Percentiles rank a stretch among this genome's conserved stretches.
Conservation (phyloP, 2,797 vertebrate species). For the Odontamblyopus rebecca region DNA sequence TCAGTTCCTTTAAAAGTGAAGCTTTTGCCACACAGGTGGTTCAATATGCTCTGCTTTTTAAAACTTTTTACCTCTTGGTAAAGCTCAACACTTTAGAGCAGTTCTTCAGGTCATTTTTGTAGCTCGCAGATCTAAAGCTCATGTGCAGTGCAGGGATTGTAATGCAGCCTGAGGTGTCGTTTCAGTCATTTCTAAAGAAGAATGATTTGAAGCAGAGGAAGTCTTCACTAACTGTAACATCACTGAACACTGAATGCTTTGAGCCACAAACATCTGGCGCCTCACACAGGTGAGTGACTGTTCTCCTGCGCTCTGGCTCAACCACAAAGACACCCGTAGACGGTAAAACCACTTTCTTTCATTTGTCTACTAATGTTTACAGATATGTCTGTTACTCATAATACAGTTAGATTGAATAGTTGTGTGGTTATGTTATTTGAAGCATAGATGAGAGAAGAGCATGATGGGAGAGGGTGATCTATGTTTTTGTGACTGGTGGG, state of each 20-base stretch:
- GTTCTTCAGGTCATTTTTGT: background rate
- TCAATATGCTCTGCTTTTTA: background rate
- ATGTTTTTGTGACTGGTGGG: slow-evolving; percentile 9
- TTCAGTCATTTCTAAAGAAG: slow-evolving; percentile 44
- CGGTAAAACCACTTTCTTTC: slow-evolving; percentile 14
- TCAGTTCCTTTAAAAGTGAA: background rate
- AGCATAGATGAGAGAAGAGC: background rate
- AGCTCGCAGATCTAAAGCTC: background rate
- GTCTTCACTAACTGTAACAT: slow-evolving; percentile 36
- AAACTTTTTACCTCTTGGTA: background rate
- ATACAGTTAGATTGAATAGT: background rate
- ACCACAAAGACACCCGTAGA: slow-evolving; percentile 46
- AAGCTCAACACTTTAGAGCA: background rate
- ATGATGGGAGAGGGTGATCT: slow-evolving; percentile 19
- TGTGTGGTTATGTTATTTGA: background rate
- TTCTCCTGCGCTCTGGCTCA: slow-evolving; percentile 30
- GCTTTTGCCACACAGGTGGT: background rate
- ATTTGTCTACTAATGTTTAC: background rate
- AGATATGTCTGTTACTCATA: background rate
- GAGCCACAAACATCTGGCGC: slow-evolving; percentile 46
- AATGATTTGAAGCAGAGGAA: slow-evolving; percentile 34
- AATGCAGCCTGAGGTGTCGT: slow-evolving; percentile 29
- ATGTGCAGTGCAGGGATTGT: background rate
- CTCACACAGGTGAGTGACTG: slow-evolving; percentile 69
- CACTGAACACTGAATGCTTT: background rate